Percentiles rank a stretch among this genome's conserved stretches.
Conservation (phyloP, 2,797 vertebrate species). For the Heteromormyrus szaboi region DNA sequence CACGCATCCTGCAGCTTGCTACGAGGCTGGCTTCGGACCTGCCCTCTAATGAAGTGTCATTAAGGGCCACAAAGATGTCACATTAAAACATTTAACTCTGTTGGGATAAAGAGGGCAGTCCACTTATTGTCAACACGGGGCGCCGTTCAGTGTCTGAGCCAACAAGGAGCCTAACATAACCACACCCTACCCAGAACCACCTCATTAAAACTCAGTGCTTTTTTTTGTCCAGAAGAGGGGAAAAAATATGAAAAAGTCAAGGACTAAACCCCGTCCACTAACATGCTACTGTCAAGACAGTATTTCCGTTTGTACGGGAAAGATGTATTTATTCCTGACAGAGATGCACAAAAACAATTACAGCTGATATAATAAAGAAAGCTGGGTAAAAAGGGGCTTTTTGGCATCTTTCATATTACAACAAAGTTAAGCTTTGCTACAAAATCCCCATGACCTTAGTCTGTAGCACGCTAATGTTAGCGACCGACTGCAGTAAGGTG, state of each 20-base stretch:
- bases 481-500: conserved; percentile 3
- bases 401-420: not conserved
- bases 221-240: not conserved
- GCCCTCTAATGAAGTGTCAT: not conserved
- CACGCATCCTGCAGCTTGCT: not conserved
- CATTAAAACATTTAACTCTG: not conserved
- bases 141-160: not conserved
- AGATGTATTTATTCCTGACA: not conserved
- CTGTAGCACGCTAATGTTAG: conserved; percentile 20
- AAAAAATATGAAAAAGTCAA: not conserved
- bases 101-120: not conserved
- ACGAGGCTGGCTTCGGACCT: not conserved
- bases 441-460: conserved; percentile 1
- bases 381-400: not conserved
- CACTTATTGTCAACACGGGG: not conserved
- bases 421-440: not conserved
- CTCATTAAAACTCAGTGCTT: not conserved
- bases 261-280: not conserved
- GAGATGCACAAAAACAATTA: not conserved
- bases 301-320: not conserved
- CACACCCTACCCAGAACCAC: not conserved
- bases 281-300: not conserved
- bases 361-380: not conserved
- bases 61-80: not conserved
- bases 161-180: not conserved